phyloP scores from a whole-genome alignment of 2,888 invertebrate genomes.

The Nomada ruficornis region DNA sequence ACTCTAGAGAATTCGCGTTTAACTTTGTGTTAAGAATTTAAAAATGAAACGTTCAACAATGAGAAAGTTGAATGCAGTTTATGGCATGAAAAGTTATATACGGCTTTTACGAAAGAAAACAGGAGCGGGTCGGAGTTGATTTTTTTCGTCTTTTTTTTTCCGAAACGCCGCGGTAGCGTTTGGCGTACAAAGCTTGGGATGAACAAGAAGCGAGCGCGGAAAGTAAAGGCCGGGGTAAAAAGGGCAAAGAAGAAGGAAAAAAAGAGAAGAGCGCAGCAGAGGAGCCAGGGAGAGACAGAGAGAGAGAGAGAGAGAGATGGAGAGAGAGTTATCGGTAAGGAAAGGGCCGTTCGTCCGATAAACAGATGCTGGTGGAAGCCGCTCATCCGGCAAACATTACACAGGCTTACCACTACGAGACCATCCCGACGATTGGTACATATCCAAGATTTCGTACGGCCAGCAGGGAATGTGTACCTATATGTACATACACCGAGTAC shows the following conservation, averaged over 20 bases:
- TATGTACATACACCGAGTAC: slow-evolving; percentile 52
- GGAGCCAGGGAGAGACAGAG: slow-evolving; percentile 21
- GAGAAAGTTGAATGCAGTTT: slow-evolving; percentile 15
- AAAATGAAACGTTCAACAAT: slow-evolving; percentile 39
- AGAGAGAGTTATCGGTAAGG: slow-evolving; percentile 63
- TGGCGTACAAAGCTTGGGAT: slow-evolving; percentile 6
- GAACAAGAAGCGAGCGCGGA: slow-evolving; percentile 19
- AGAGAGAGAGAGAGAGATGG: slow-evolving; percentile 11
- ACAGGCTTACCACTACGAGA: slow-evolving; percentile 73
- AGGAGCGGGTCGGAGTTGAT: not conserved
- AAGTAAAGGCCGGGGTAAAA: slow-evolving; percentile 7
- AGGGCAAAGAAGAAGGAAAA: slow-evolving; percentile 37
- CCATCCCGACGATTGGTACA: slow-evolving; percentile 57
- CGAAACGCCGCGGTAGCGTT: slow-evolving; percentile 17
- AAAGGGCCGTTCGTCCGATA: slow-evolving; percentile 76
- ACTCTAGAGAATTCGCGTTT: not conserved
- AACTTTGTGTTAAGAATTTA: slow-evolving; percentile 22
- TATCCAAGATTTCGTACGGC: slow-evolving; percentile 71
- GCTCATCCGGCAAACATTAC: slow-evolving; percentile 79
- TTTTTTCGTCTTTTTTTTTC: not conserved
- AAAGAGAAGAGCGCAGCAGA: slow-evolving; percentile 29
- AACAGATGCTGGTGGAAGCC: slow-evolving; percentile 78
- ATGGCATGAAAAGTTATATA: slow-evolving; percentile 18
- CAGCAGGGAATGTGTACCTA: slow-evolving; percentile 42
- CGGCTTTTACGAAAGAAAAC: not conserved